Base-by-base conservation (phyloP, 1,140 invertebrate genomes). In the Aradophagus sp. region DNA sequence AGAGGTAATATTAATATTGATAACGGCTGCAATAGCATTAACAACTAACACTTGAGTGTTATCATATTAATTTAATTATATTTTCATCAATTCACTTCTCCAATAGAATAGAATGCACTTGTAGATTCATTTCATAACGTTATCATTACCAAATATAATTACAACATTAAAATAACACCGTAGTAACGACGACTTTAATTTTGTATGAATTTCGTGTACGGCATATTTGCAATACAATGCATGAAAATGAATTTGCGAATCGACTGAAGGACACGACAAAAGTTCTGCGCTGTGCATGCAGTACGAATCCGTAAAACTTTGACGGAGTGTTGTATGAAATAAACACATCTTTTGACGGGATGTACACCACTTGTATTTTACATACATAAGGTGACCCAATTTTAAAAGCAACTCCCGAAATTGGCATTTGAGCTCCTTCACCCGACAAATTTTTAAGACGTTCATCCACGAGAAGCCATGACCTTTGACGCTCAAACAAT, bases 311-410 rank as follows among this genome's bases (percentile, higher is more conserved):
- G 50, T 69, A 62, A 52, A 70, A 62, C 42, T 62, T 58, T 58
- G 38, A 70, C 50, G 29, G n/a, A 15, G 29, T 13, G 36, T 19
- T 62, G 26, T 52, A 56, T 48, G 56, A 58, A 70, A 70, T 69
- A 61, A 69, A 69, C 50, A 68, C 55, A 48, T 56, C 42, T 70
- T 50, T 50, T 70, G 44, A 62, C 35, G 34, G n/a, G 59, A 59
- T 17, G 36, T 13, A 27, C n/a, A n/a, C n/a, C n/a, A 26, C 23
- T 32, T 26, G 32, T 58, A 44, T 58, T 44, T 58, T 67, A 58
- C 45, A 38, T 38, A 36, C n/a, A 42, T 32, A 52, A 44, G 62
- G 29, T 19, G 44, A 42, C 19, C 62, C 50, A 56, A 66, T 56
- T 66, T 66, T 66, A 56, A 48, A 66, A 50, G 42, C 42, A 53